Evolutionary conservation across 2,797 vertebrate species (phyloP).

Genomic region (Heterohyrax brucei): DNA sequence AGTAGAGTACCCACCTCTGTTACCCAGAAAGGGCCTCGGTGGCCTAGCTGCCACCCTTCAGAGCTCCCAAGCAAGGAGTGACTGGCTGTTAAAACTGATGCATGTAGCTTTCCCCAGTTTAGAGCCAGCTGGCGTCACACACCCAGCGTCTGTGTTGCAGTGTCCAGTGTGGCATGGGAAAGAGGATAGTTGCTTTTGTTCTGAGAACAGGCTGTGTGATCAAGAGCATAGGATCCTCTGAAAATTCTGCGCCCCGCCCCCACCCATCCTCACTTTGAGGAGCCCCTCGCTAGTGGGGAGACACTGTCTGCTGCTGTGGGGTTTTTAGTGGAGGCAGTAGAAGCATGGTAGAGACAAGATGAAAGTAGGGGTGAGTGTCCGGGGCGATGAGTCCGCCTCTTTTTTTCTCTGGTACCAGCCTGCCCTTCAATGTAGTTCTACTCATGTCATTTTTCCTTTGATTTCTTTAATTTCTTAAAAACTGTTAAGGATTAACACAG

Average conservation of each 20-base stretch:
- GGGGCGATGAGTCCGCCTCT: background rate
- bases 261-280: background rate
- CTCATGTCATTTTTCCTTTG: background rate
- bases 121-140: background rate
- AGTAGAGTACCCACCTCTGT: background rate
- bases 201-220: background rate
- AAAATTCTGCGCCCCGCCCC: background rate
- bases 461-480: conserved; percentile 37
- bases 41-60: background rate
- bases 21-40: background rate
- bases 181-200: background rate
- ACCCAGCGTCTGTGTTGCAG: background rate
- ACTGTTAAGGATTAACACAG: background rate
- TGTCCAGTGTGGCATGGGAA: background rate
- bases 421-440: background rate
- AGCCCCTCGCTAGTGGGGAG: background rate
- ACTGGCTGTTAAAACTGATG: background rate
- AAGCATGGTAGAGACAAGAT: background rate
- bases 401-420: background rate
- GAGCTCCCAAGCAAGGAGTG: background rate
- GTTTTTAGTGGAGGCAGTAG: background rate
- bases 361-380: background rate
- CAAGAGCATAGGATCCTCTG: background rate
- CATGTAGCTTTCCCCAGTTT: background rate
- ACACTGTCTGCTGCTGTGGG: background rate